A percentile compares a stretch with the other conserved stretches of the same genome.
phyloP scores from a whole-genome alignment of 2,797 vertebrate species.

The Megalops cyprinoides region DNA sequence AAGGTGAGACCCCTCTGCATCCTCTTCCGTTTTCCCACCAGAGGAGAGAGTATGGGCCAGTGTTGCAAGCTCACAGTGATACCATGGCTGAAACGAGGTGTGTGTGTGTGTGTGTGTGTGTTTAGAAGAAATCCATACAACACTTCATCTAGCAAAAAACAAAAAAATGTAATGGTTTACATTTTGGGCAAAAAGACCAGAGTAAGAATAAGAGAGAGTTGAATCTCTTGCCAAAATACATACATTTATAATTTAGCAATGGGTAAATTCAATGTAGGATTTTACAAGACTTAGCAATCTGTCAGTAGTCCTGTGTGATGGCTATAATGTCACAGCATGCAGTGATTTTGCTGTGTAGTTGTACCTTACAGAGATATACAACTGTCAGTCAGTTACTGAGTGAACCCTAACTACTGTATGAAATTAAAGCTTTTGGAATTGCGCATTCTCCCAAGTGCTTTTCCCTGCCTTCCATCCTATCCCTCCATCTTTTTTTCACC shows the following conservation, averaged over 20 bases:
- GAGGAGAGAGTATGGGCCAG: too few relatives aligned
- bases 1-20: conserved; percentile 70
- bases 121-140: too few relatives aligned
- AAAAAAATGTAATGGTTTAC: too few relatives aligned
- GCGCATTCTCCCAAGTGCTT: not conserved
- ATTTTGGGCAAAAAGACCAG: too few relatives aligned
- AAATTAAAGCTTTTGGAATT: too few relatives aligned
- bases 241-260: too few relatives aligned
- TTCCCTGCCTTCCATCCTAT: conserved; percentile 7
- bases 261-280: not conserved
- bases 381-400: not conserved
- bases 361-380: not conserved
- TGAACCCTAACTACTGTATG: too few relatives aligned
- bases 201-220: too few relatives aligned
- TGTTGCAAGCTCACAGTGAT: too few relatives aligned
- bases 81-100: too few relatives aligned
- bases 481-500: conserved; percentile 31
- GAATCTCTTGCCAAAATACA: too few relatives aligned
- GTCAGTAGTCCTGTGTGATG: not conserved
- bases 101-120: not conserved
- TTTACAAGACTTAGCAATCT: not conserved
- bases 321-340: not conserved
- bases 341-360: not conserved
- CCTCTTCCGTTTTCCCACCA: not conserved
- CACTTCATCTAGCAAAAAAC: too few relatives aligned